Percentiles rank a stretch among this genome's conserved stretches.
Conservation (phyloP, 2,888 invertebrate genomes). For the Phengaris alcon region DNA sequence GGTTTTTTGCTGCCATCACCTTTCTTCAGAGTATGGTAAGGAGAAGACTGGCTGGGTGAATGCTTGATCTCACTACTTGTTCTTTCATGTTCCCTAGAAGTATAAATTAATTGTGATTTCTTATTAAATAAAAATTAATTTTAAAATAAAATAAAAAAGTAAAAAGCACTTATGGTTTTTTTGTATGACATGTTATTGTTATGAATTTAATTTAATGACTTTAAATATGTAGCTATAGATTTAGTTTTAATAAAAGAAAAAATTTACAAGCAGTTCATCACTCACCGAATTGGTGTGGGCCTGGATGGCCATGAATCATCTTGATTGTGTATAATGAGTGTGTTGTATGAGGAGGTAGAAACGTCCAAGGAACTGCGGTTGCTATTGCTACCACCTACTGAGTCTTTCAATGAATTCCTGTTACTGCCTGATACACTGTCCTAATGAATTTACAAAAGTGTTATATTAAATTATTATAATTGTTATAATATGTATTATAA, state of each 20-base stretch:
- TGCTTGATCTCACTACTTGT: conserved; percentile 73
- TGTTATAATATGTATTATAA: background rate
- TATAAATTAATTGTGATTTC: background rate
- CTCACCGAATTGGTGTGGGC: conserved; percentile 69
- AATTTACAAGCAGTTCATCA: background rate
- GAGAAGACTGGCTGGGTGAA: conserved; percentile 65
- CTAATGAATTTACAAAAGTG: conserved; percentile 43
- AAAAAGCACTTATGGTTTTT: too few species aligned
- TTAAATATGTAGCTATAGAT: too few species aligned
- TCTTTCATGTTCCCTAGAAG: conserved; percentile 68
- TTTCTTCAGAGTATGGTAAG: conserved; percentile 72
- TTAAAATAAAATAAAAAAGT: too few species aligned
- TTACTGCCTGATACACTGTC: conserved; percentile 76
- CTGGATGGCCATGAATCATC: conserved; percentile 85
- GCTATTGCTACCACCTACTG: conserved; percentile 77
- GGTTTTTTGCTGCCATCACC: conserved; percentile 64
- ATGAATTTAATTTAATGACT: too few species aligned
- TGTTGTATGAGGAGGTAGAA: conserved; percentile 89
- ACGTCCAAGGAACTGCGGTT: conserved; percentile 84
- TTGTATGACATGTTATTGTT: too few species aligned
- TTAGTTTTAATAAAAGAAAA: too few species aligned
- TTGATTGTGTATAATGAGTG: conserved; percentile 89
- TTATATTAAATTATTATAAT: background rate
- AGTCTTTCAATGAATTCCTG: conserved; percentile 81
- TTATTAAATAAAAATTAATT: too few species aligned